Base-by-base conservation (phyloP, 2,113 vertebrate species). In the Dinomys branickii region DNA sequence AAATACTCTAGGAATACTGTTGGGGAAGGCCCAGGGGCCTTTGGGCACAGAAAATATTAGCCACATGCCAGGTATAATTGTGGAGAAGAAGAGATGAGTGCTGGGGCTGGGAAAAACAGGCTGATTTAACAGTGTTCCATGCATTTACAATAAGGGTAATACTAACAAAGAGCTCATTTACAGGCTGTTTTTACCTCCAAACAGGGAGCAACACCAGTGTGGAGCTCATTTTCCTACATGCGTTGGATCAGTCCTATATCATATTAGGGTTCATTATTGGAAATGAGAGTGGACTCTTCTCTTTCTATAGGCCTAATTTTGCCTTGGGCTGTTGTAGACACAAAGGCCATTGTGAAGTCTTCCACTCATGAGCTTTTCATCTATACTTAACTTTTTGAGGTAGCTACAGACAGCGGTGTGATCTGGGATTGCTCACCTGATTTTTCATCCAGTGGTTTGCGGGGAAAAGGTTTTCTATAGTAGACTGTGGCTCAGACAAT, bases 381-480 rank as follows among this genome's bases (percentile, higher is more conserved):
- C 16, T 91, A 7, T 52, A 82, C 38, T 65, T 65, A 88, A 69
- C 5, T 73, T 73, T 30, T 95, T 16, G 69, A 88, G 50, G 7
- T 85, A 10, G 24, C 28, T 33, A 59, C n/a, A 86, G 58, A 24
- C 19, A 85, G 11, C 19, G 33, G 22, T 28, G 54, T 80, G 86
- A 1, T 83, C 35, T 83, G 47, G 65, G 28, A 90, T 83, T 58
- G 71, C 75, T 95, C 17, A 69, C 30, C 59, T 75, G 78, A 33
- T 81, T 88, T 52, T 83, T 93, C n/a, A 50, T 89, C 71, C 10
- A 52, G 50, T 85, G 59, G 58, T 67, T 93, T 67, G 91, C 85
- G 28, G 41, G 35, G 8, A 85, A 67, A 52, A 75, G 8, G 2
- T 77, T 91, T 93, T 35, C 17, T 69, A 16, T 9, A 77, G 24